Evolutionary conservation across 2,888 invertebrate genomes (phyloP), one percentile per base, ranked within the genome.

Genomic region (Ariolimax columbianus): DNA sequence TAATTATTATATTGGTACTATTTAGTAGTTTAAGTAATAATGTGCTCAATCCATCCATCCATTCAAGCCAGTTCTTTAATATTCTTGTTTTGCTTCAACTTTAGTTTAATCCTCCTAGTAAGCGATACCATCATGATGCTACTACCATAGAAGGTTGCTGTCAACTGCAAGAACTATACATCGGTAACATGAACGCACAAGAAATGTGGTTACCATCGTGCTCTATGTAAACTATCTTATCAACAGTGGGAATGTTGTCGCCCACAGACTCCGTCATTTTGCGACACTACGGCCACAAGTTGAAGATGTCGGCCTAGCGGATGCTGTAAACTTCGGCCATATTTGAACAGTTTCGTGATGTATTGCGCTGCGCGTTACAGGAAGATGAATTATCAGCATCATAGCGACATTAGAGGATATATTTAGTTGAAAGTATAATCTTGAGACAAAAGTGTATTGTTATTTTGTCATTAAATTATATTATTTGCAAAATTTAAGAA

Each of bases 231-330:
- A 85, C 82, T 36, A 86, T 63, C 87, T 86, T 86, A 90, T 90
- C 91, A 89, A 86, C 86, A 88, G 89, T 88, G 87, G 91, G 89
- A 88, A 86, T 90, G 91, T 90, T 90, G 91, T 89, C 89, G 88
- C 86, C 89, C 63, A 83, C 83, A 88, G 89, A 89, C 87, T 89
- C 90, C 86, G 86, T 83, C 78, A 85, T 90, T 91, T 91, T 91
- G 91, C 91, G 91, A 91, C 92, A 91, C 89, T n/a, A n/a, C n/a
- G n/a, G n/a, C n/a, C n/a, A n/a, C 89, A 89, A 23, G n/a, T 63
- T 63, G 23, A n/a, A 63, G 59, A 63, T 63, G 59, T 63, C 59
- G 55, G 79, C 55, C 19, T 19, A 63, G 26, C 59, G n/a, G n/a
- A 26, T 3, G 1, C n/a, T 55, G 47, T 17, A 7, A 47, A 47